Conservation (phyloP, 2,888 invertebrate species). For the Germaria angustata region DNA sequence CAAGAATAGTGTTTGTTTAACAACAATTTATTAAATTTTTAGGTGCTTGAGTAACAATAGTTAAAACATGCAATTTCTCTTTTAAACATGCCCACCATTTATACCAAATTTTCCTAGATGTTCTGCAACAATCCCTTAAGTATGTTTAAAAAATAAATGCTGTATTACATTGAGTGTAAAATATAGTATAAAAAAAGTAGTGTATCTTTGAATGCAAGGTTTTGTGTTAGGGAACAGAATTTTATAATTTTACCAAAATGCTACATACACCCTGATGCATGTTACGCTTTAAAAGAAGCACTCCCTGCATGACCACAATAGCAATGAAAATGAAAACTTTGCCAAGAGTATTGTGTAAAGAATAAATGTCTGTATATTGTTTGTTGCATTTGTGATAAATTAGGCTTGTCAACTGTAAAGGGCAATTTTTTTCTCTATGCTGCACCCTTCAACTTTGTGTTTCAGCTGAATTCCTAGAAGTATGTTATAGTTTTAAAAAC, state of each 20-base stretch:
- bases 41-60: constrained; percentile 50
- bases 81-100: constrained; percentile 15
- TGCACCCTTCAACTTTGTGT: constrained; percentile 35
- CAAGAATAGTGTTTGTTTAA: constrained; percentile 56
- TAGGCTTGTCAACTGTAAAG: constrained; percentile 76
- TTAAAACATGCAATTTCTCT: constrained; percentile 43
- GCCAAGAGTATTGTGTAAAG: constrained; percentile 24
- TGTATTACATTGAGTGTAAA: constrained; percentile 23
- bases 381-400: constrained; percentile 75
- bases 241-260: constrained; percentile 38
- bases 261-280: constrained; percentile 12
- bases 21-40: constrained; percentile 64
- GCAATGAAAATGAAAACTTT: constrained; percentile 62
- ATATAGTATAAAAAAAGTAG: background rate
- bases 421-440: constrained; percentile 24
- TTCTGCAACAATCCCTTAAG: constrained; percentile 45
- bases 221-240: constrained; percentile 30
- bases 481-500: constrained; percentile 24
- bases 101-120: background rate
- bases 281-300: background rate
- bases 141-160: constrained; percentile 59
- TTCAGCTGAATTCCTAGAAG: constrained; percentile 7
- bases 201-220: background rate
- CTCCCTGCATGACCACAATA: constrained; percentile 59
- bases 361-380: constrained; percentile 56